Conservation (phyloP, 1,140 invertebrate species). For the Conus ventricosus region DNA sequence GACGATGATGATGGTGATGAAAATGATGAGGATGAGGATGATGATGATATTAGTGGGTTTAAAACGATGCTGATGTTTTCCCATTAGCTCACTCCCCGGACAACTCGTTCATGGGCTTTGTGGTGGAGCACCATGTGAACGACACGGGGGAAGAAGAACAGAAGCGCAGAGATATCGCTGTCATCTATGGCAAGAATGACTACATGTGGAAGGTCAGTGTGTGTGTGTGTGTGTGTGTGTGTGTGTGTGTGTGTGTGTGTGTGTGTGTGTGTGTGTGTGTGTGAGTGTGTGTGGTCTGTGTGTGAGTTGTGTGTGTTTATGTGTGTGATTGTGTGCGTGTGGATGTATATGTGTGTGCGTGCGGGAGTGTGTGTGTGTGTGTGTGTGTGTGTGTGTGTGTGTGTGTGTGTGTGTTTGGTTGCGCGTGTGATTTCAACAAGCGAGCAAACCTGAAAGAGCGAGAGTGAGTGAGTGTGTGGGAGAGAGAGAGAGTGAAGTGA, state of each 20-base stretch:
- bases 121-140: slow-evolving; percentile 70
- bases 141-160: slow-evolving; percentile 49
- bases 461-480: too few species aligned
- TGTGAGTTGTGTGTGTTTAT: background rate
- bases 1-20: too few species aligned
- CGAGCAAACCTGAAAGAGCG: too few species aligned
- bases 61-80: too few species aligned
- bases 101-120: slow-evolving; percentile 76
- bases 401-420: too few species aligned
- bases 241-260: background rate
- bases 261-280: background rate
- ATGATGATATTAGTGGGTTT: too few species aligned
- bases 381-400: too few species aligned
- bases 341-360: background rate
- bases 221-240: background rate
- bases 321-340: background rate
- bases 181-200: slow-evolving; percentile 76
- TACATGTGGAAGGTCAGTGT: slow-evolving; percentile 75
- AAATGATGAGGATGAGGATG: too few species aligned
- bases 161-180: slow-evolving; percentile 63
- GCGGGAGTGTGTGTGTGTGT: too few species aligned
- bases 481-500: too few species aligned
- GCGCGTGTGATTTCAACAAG: too few species aligned
- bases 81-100: slow-evolving; percentile 74
- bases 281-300: background rate